Base-by-base conservation (phyloP, 2,888 invertebrate genomes). In the Orthonychiurus folsomi region DNA sequence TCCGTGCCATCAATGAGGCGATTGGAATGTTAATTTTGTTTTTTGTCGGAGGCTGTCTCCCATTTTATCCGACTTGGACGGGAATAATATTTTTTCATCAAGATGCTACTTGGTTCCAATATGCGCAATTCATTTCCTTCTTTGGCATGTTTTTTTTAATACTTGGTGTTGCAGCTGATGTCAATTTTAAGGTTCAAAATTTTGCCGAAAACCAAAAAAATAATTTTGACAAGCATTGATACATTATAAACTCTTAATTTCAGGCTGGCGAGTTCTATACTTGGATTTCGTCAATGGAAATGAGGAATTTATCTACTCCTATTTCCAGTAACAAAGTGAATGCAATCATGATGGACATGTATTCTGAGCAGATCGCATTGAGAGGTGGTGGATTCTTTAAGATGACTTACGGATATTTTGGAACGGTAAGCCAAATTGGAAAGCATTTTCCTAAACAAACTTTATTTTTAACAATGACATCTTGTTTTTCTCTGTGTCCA, bases 51-150 rank as follows among this genome's bases (percentile, higher is more conserved):
- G 52, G 21, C 24, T 52, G 52, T 20, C 52, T 52, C 52, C 52
- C 52, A 52, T 23, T 52, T 52, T 52, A 52, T 23, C 52, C 52
- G n/a, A 52, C 52, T 20, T 52, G 52, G 52, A 21, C 52, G 5
- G 52, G 52, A 9, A 9, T 52, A 9, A 52, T 52, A 20, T 52
- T 52, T 23, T 52, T 23, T 21, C 21, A 20, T n/a, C 5, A 20
- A 52, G 52, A 21, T 23, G 3, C 52, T 9, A 52, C 52, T 52
- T 23, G 21, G 52, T 23, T 52, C 24, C 52, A 52, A 23, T 52
- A 12, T 23, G 52, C 24, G 5, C 52, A 52, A 23, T 52, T 52
- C n/a, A 20, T 52, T 20, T 21, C 52, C 3, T 52, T 21, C 24
- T 52, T 52, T 52, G 52, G 52, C 3, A 20, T 52, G 21, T 52